Evolutionary conservation across 1,140 invertebrate genomes (phyloP), one percentile per base, ranked within the genome.

Genomic region (Nomia melanderi): DNA sequence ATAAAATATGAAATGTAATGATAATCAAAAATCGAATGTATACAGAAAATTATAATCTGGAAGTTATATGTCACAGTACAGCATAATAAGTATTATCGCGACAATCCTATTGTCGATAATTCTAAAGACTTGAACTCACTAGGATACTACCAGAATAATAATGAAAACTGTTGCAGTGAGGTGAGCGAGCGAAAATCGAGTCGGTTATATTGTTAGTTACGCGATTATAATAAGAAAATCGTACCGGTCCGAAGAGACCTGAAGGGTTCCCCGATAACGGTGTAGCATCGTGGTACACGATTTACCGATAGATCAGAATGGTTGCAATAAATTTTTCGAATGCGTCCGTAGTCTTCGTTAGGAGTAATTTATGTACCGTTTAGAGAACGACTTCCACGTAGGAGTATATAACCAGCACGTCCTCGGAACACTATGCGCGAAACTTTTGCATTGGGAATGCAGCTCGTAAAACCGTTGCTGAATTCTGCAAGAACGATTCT

Each of bases 331-430:
- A 83, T 83, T 80, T 83, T 69, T 79, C 60, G 56, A 29, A 33
- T 23, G 71, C 75, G 50, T 63, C 75, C 66, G 47, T 70, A 56
- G 54, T 72, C 77, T 74, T 83, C 77, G 66, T 76, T 69, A 62
- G 54, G 53, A 71, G 71, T 82, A 83, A 79, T 83, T 83, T 82
- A 83, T 83, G 69, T 53, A 72, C 65, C 54, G 57, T 71, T 78
- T 76, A 64, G 70, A 71, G 62, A 72, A 82, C 75, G 63, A 74
- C 56, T 53, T 50, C 41, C 20, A 41, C 50, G 77, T 65, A 63
- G 77, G 63, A 67, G 71, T 67, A 67, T 39, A 67, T 36, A 77
- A 36, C 73, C 23, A 23, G 72, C 72, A 59, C 76, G 76, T 66
- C 83, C 78, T 29, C 75, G 50, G n/a, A n/a, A 36, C n/a, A 12